These are phyloP conservation scores for Chionis minor DNA, from an alignment of 2,113 vertebrate species.

Conservation along the genomic window DNA sequence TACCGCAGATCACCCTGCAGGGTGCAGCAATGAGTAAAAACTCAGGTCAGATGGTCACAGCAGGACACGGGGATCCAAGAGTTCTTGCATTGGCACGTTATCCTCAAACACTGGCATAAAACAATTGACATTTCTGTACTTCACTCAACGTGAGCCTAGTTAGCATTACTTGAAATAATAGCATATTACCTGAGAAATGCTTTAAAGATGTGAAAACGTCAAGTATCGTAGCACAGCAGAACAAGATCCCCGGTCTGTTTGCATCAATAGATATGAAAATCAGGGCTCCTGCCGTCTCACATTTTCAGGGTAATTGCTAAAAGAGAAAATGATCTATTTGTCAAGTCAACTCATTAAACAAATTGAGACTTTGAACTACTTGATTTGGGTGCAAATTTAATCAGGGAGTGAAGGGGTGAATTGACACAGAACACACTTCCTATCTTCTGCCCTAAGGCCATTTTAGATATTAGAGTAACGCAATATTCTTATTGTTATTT, in stretches of 20 bases:
- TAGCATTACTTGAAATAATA: background rate
- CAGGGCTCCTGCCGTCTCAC: background rate
- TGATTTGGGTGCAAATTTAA: conserved; percentile 37
- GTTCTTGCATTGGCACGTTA: background rate
- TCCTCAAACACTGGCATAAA: background rate
- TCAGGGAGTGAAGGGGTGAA: background rate
- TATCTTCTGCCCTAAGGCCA: background rate
- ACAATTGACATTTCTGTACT: background rate
- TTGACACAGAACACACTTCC: background rate
- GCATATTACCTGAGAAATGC: background rate
- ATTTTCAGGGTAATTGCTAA: background rate
- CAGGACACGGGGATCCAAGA: background rate
- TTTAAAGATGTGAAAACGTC: background rate
- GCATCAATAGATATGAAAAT: background rate
- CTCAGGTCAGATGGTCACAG: conserved; percentile 22
- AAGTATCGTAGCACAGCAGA: background rate
- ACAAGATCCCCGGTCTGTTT: background rate
- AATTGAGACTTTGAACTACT: conserved; percentile 31
- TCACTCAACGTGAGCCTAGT: background rate
- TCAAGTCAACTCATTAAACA: conserved; percentile 33
- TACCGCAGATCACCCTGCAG: background rate
- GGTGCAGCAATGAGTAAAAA: background rate
- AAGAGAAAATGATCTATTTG: background rate
- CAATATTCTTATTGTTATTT: background rate
- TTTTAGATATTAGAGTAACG: background rate